phyloP scores from a whole-genome alignment of 1,140 invertebrate species.

The Hycleus phaleratus region DNA sequence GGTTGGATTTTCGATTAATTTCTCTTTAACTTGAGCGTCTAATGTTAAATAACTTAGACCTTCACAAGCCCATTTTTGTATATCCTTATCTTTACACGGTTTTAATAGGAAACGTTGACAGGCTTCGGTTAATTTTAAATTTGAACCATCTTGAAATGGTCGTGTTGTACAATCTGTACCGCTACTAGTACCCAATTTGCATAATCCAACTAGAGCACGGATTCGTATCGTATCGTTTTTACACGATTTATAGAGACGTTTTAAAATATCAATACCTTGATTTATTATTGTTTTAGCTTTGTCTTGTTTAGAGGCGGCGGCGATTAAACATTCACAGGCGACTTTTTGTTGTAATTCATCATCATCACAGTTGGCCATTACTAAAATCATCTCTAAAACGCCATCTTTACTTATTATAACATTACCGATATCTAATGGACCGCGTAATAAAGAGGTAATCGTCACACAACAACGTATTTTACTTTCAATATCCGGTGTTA shows the following conservation, averaged over 20 bases:
- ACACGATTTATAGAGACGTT: constrained; percentile 79
- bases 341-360: constrained; percentile 81
- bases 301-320: constrained; percentile 95
- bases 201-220: constrained; percentile 86
- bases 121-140: constrained; percentile 85
- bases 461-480: constrained; percentile 82
- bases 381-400: constrained; percentile 93
- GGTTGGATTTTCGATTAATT: constrained; percentile 77
- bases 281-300: constrained; percentile 87
- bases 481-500: constrained; percentile 80
- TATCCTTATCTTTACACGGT: constrained; percentile 77
- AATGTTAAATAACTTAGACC: constrained; percentile 91
- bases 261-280: constrained; percentile 89
- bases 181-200: constrained; percentile 92
- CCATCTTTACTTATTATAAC: constrained; percentile 85
- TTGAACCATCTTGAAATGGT: constrained; percentile 93
- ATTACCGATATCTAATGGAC: constrained; percentile 92
- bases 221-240: constrained; percentile 86
- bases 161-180: constrained; percentile 91
- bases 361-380: constrained; percentile 80
- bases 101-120: constrained; percentile 88
- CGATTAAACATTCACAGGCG: constrained; percentile 92
- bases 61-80: constrained; percentile 94
- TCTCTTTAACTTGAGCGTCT: constrained; percentile 98
- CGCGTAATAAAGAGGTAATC: constrained; percentile 83